These are phyloP conservation scores for Ia io DNA, from an alignment of 2,113 vertebrate genomes.

Conservation along the genomic window DNA sequence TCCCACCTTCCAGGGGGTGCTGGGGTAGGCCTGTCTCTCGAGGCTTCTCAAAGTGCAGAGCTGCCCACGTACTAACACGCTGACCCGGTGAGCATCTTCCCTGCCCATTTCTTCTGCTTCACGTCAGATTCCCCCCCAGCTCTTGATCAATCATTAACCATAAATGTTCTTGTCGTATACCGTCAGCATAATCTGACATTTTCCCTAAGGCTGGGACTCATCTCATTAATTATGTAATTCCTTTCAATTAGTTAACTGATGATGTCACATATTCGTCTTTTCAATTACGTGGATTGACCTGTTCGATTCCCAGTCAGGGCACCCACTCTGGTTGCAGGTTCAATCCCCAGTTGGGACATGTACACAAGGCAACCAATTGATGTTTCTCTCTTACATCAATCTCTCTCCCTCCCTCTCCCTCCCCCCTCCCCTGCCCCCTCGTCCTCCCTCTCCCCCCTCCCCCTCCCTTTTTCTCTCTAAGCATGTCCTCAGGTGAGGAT, in stretches of 20 bases:
- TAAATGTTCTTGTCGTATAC: background rate
- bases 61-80: background rate
- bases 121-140: background rate
- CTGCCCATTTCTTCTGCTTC: background rate
- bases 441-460: too few relatives aligned
- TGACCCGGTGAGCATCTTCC: background rate
- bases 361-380: too few relatives aligned
- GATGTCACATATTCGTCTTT: too few relatives aligned
- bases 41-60: background rate
- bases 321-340: too few relatives aligned
- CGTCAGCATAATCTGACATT: background rate
- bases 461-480: too few relatives aligned
- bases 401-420: accelerated
- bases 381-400: too few relatives aligned
- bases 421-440: too few relatives aligned
- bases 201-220: too few relatives aligned
- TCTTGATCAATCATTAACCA: background rate
- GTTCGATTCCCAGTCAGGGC: too few relatives aligned
- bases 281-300: too few relatives aligned
- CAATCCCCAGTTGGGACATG: too few relatives aligned
- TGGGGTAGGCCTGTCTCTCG: background rate
- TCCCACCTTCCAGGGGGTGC: background rate
- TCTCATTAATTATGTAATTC: background rate
- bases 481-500: too few relatives aligned
- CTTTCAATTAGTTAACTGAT: background rate